Conservation (phyloP, 2,888 invertebrate species). For the Cerceris rybyensis region DNA sequence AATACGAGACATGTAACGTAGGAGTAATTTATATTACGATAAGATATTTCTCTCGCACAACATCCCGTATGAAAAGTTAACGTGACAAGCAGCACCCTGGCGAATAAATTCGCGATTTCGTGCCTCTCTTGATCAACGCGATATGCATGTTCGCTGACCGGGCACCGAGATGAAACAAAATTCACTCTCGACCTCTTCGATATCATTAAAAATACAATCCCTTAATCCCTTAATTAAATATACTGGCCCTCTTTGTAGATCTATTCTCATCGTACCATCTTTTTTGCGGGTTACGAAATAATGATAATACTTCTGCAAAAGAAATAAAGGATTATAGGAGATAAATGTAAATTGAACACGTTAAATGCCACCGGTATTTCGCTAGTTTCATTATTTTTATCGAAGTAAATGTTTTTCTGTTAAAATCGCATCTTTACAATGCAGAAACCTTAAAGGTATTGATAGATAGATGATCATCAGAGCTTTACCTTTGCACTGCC, state of each 20-base stretch:
- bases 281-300: too few relatives aligned
- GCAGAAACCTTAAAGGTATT: too few relatives aligned
- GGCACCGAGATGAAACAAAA: neutral
- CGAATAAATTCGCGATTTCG: neutral
- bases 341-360: too few relatives aligned
- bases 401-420: too few relatives aligned
- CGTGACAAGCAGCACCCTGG: neutral
- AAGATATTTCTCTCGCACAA: neutral
- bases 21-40: slow-evolving; percentile 5
- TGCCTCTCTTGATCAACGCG: neutral
- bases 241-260: neutral
- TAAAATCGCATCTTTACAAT: too few relatives aligned
- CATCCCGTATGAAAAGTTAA: neutral
- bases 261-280: too few relatives aligned
- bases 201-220: neutral
- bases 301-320: too few relatives aligned
- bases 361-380: too few relatives aligned
- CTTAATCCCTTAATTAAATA: neutral
- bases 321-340: too few relatives aligned
- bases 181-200: neutral
- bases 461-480: too few relatives aligned
- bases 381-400: too few relatives aligned
- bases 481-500: too few relatives aligned
- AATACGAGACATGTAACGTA: neutral
- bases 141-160: neutral